These are phyloP conservation scores for Bathynomus jamesi DNA, from an alignment of 1,140 invertebrate genomes.

Conservation along the genomic window DNA sequence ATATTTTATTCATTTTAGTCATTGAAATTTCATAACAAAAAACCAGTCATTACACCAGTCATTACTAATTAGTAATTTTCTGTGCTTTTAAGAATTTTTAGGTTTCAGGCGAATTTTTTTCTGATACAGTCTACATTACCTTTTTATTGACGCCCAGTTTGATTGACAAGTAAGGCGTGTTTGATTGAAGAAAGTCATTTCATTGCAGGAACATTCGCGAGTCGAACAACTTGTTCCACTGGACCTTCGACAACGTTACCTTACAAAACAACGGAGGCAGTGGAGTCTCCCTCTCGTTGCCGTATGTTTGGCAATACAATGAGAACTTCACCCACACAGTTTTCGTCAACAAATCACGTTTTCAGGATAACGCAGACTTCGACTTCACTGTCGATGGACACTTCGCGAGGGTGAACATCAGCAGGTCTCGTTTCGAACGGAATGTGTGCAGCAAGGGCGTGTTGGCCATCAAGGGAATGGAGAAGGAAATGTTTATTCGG, in stretches of 20 bases:
- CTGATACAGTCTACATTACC: no score
- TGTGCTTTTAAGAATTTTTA: no score
- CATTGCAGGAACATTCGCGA: constrained; percentile 68
- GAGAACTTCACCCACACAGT: constrained; percentile 88
- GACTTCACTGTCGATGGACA: constrained; percentile 79
- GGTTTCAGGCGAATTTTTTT: no score
- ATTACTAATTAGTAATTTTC: no score
- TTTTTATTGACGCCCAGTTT: no score
- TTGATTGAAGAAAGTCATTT: constrained; percentile 1
- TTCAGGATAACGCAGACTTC: constrained; percentile 78
- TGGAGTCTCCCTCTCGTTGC: constrained; percentile 74
- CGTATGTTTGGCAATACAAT: constrained; percentile 91
- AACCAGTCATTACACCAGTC: no score
- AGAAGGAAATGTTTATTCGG: constrained; percentile 77
- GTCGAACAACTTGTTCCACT: constrained; percentile 91
- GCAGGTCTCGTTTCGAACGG: constrained; percentile 71
- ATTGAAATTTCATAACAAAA: no score
- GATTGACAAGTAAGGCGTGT: no score
- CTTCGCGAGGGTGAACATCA: constrained; percentile 64
- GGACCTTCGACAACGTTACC: constrained; percentile 77
- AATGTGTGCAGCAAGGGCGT: constrained; percentile 77
- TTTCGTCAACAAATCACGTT: constrained; percentile 75
- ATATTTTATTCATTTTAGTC: no score
- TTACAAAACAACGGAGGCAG: constrained; percentile 73
- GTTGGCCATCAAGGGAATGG: constrained; percentile 85